phyloP scores from a whole-genome alignment of 1,140 invertebrate species.

The Drosophila truncata region DNA sequence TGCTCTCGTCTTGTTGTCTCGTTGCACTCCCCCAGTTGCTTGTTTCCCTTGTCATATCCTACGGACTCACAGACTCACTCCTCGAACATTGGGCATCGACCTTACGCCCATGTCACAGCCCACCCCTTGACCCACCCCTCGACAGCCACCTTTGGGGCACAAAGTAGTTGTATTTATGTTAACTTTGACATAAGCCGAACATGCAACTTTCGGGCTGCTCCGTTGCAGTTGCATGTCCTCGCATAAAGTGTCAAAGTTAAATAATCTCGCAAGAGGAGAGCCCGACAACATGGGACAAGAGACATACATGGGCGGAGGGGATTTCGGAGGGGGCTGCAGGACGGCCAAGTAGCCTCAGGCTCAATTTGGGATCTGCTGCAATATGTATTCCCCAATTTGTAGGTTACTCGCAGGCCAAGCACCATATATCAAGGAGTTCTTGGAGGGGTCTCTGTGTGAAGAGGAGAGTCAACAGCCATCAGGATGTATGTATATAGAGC shows the following conservation, averaged over 20 bases:
- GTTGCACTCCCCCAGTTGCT: conserved; percentile 11
- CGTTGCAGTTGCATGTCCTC: conserved; percentile 69
- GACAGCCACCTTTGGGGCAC: conserved; percentile 50
- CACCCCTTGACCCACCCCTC: conserved; percentile 13
- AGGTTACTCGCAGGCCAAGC: conserved; percentile 21
- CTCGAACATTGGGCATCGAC: conserved; percentile 36
- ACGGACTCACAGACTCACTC: conserved; percentile 45
- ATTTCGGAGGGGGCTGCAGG: background rate
- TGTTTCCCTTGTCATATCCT: conserved; percentile 48
- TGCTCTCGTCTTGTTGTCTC: conserved; percentile 47
- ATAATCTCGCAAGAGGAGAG: conserved; percentile 50
- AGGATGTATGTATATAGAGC: background rate
- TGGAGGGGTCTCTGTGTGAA: background rate
- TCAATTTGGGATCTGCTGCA: conserved; percentile 31
- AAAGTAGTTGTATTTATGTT: conserved; percentile 82
- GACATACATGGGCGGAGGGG: background rate
- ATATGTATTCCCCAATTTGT: conserved; percentile 38
- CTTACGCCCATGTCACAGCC: conserved; percentile 23
- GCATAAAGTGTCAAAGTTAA: conserved; percentile 78
- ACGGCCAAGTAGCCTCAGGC: conserved; percentile 27
- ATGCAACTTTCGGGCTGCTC: conserved; percentile 71
- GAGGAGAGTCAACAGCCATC: conserved; percentile 14
- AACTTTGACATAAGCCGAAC: conserved; percentile 80
- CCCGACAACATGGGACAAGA: background rate
- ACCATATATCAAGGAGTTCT: background rate